phyloP scores from a whole-genome alignment of 2,888 invertebrate genomes.

The Graphium colonna region DNA sequence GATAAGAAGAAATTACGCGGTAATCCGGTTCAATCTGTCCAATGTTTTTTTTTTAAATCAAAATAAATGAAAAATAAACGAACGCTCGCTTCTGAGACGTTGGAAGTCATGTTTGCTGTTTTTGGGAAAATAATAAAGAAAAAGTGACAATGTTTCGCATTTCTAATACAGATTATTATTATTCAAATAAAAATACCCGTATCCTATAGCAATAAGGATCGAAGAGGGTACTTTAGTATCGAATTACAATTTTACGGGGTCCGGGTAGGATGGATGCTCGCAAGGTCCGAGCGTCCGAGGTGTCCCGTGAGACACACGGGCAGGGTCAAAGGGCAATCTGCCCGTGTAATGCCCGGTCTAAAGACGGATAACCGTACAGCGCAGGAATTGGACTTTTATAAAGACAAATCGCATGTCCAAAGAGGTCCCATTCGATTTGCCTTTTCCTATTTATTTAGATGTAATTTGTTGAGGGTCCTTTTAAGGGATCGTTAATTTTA shows the following conservation, averaged over 20 bases:
- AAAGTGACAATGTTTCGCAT: no score
- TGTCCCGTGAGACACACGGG: not conserved
- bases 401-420: constrained; percentile 15
- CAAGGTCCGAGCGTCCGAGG: not conserved
- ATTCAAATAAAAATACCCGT: no score
- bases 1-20: no score
- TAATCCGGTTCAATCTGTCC: no score
- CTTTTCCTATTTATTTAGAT: not conserved
- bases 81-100: no score
- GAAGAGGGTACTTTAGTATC: not conserved
- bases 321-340: constrained; percentile 19
- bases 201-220: not conserved
- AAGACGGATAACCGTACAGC: constrained; percentile 5
- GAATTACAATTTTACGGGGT: not conserved
- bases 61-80: no score
- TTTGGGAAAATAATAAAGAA: no score
- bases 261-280: no score
- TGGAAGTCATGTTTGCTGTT: no score
- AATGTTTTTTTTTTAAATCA: no score
- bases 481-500: not conserved
- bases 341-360: constrained; percentile 2
- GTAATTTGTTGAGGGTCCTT: not conserved
- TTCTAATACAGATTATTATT: no score
- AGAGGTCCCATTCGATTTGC: not conserved
- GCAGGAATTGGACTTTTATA: constrained; percentile 14